These are phyloP conservation scores for Clarias magur DNA, from an alignment of 2,113 vertebrate species.

Conservation along the genomic window DNA sequence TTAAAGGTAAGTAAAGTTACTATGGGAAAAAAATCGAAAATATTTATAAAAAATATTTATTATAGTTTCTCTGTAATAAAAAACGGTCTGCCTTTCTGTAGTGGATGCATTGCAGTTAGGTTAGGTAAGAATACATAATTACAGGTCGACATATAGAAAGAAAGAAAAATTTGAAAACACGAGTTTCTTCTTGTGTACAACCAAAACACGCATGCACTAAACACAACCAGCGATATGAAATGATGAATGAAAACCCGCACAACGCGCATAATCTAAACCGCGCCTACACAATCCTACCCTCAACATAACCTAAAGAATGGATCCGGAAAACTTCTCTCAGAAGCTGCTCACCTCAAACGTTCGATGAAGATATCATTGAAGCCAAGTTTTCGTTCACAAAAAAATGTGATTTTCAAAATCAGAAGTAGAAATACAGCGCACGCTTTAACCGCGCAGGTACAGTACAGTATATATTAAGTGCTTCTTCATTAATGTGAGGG, in stretches of 20 bases:
- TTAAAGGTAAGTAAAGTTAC: no score
- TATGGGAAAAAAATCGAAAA: no score
- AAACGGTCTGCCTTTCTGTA: not conserved
- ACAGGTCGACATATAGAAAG: not conserved
- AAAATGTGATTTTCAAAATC: not conserved
- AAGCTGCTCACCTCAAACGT: slow-evolving; percentile 4
- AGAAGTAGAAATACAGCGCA: not conserved
- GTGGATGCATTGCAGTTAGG: no score
- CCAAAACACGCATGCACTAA: not conserved
- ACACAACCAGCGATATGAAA: not conserved
- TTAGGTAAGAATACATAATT: not conserved
- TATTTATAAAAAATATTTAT: no score
- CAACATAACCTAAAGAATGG: not conserved
- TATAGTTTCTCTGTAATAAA: not conserved
- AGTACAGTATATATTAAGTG: not conserved
- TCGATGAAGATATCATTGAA: slow-evolving; percentile 6
- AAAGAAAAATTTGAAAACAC: not conserved
- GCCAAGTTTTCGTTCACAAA: not conserved
- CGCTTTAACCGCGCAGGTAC: not conserved
- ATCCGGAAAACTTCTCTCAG: not conserved
- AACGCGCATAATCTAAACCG: not conserved
- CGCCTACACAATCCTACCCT: not conserved
- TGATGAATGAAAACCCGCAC: not conserved
- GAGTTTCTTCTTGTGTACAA: not conserved
- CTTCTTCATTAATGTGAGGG: not conserved